Evolutionary conservation across 2,797 vertebrate species (phyloP).

Genomic region (Amphiprion clarkii): DNA sequence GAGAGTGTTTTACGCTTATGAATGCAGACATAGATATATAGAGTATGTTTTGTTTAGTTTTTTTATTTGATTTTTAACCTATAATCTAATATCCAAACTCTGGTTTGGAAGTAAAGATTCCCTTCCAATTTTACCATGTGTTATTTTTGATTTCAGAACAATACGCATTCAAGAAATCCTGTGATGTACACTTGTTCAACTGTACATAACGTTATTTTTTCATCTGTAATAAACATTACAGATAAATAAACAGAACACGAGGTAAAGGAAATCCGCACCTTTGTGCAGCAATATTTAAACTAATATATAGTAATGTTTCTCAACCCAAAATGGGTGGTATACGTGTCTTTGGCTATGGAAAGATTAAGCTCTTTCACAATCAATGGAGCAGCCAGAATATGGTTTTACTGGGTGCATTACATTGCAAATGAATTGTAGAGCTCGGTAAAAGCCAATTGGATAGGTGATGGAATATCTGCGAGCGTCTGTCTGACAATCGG

Average conservation of each 20-base stretch:
- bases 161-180: no score
- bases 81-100: background rate
- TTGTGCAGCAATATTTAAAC: constrained; percentile 63
- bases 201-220: background rate
- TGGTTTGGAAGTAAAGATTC: no score
- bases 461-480: constrained; percentile 87
- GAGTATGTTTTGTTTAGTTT: no score
- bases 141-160: no score
- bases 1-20: background rate
- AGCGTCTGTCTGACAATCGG: constrained; percentile 85
- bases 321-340: constrained; percentile 71
- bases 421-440: constrained; percentile 87
- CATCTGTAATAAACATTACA: background rate
- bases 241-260: background rate
- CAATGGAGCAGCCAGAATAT: constrained; percentile 84
- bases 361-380: constrained; percentile 88
- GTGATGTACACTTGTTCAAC: background rate
- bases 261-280: constrained; percentile 23
- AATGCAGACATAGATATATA: background rate
- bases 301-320: constrained; percentile 59
- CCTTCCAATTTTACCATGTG: no score
- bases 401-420: constrained; percentile 86
- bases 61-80: background rate
- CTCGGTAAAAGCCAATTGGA: constrained; percentile 84
- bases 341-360: constrained; percentile 75